These are phyloP conservation scores for Calliopum simillimum DNA, from an alignment of 2,888 invertebrate genomes.

Conservation along the genomic window DNA sequence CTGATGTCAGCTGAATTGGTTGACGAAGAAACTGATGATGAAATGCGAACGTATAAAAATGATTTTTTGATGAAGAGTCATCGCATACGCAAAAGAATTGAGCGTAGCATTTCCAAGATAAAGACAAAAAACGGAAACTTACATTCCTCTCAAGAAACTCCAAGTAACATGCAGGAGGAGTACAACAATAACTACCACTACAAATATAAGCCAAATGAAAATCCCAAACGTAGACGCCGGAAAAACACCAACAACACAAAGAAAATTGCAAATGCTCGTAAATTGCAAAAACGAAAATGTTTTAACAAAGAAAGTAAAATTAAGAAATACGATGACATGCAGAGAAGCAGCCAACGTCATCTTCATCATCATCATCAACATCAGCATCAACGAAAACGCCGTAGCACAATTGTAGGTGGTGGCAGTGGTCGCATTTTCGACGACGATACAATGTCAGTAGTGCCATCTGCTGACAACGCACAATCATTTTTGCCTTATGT, in stretches of 20 bases:
- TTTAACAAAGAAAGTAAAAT: slow-evolving; percentile 32
- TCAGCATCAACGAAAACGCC: slow-evolving; percentile 37
- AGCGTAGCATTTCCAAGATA: slow-evolving; percentile 18
- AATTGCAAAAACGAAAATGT: not conserved
- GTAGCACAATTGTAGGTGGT: slow-evolving; percentile 34
- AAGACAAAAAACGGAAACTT: not conserved
- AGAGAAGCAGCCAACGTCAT: slow-evolving; percentile 16
- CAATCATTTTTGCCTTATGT: slow-evolving; percentile 63
- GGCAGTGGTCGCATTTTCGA: slow-evolving; percentile 27
- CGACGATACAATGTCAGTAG: slow-evolving; percentile 26
- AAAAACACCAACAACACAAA: slow-evolving; percentile 43
- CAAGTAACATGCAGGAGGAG: slow-evolving; percentile 13
- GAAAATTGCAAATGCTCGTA: slow-evolving; percentile 41
- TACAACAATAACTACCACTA: slow-evolving; percentile 14
- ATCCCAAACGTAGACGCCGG: slow-evolving; percentile 50
- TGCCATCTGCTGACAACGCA: slow-evolving; percentile 50
- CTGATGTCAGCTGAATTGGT: slow-evolving; percentile 47
- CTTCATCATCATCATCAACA: slow-evolving; percentile 6
- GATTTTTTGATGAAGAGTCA: slow-evolving; percentile 6
- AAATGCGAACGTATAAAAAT: not conserved
- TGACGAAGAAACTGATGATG: slow-evolving; percentile 39
- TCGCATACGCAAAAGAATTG: slow-evolving; percentile 14
- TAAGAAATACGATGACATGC: not conserved
- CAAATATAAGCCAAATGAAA: slow-evolving; percentile 43
- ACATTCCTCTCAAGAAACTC: slow-evolving; percentile 23